Conservation (phyloP, 2,888 invertebrate species). For the Ectobius pallidus region DNA sequence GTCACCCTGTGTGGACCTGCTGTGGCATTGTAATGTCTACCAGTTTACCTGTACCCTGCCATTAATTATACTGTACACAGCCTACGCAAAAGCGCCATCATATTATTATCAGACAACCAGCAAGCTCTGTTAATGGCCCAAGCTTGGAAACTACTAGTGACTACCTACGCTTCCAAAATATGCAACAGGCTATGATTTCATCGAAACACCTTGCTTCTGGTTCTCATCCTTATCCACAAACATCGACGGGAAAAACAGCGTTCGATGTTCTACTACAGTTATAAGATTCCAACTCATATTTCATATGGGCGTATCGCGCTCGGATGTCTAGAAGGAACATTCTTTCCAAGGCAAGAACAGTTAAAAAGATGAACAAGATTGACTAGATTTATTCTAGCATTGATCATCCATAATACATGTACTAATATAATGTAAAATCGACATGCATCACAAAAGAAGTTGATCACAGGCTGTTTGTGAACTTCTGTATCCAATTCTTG, state of each 20-base stretch:
- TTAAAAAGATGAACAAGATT: too few species aligned
- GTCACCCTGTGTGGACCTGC: background rate
- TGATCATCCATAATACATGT: background rate
- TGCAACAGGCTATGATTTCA: background rate
- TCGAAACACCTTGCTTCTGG: background rate
- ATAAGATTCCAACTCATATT: background rate
- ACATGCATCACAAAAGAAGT: background rate
- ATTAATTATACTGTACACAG: background rate
- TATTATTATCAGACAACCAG: background rate
- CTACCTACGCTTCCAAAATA: background rate
- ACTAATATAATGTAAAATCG: background rate
- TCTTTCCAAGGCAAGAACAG: background rate
- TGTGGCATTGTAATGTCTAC: slow-evolving; percentile 6
- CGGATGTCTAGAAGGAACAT: too few species aligned
- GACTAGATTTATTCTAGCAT: background rate
- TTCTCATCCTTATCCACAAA: background rate
- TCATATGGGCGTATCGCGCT: background rate
- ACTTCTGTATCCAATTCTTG: too few species aligned
- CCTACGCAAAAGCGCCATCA: background rate
- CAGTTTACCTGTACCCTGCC: background rate
- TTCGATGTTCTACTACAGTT: background rate
- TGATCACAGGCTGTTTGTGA: background rate
- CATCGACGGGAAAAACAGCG: background rate
- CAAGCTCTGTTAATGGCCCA: background rate
- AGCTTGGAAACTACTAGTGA: background rate